Percentiles rank a stretch among this genome's conserved stretches.
phyloP scores from a whole-genome alignment of 2,888 invertebrate species.

The Tribolium freemani region DNA sequence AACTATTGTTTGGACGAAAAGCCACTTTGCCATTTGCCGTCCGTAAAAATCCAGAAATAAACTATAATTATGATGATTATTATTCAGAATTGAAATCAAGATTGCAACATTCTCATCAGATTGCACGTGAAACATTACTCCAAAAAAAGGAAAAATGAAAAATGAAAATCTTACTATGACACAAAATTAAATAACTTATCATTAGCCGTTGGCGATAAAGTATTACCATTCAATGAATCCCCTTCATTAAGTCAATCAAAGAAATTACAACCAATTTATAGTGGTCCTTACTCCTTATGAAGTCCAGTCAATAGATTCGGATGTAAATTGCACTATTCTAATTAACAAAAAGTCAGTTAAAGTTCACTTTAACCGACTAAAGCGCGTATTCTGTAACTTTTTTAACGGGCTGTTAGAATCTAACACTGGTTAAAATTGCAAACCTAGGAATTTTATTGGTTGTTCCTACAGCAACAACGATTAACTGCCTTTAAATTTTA shows the following conservation, averaged over 20 bases:
- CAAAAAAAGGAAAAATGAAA: conserved; percentile 44
- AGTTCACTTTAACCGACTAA: conserved; percentile 1
- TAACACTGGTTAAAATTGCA: too few relatives aligned
- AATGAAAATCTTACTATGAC: conserved; percentile 39
- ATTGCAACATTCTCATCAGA: conserved; percentile 47
- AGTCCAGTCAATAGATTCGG: not conserved
- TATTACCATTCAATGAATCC: not conserved
- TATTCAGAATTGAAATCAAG: conserved; percentile 41
- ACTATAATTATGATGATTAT: conserved; percentile 46
- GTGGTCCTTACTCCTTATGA: conserved; percentile 3
- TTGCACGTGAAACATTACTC: conserved; percentile 47
- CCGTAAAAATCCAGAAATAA: conserved; percentile 45
- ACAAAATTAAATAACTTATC: not conserved
- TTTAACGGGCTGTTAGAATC: too few relatives aligned
- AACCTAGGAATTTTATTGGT: too few relatives aligned
- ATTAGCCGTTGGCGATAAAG: not conserved
- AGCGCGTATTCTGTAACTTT: too few relatives aligned
- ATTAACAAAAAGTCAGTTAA: conserved; percentile 1
- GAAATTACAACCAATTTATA: not conserved
- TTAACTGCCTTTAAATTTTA: too few relatives aligned
- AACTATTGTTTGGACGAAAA: conserved; percentile 50
- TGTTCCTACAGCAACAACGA: too few relatives aligned
- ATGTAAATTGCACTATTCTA: not conserved
- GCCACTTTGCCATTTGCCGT: conserved; percentile 47
- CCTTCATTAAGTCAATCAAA: not conserved